These are phyloP conservation scores for Cecidostiba fungosa DNA, from an alignment of 2,888 invertebrate species.

Conservation along the genomic window DNA sequence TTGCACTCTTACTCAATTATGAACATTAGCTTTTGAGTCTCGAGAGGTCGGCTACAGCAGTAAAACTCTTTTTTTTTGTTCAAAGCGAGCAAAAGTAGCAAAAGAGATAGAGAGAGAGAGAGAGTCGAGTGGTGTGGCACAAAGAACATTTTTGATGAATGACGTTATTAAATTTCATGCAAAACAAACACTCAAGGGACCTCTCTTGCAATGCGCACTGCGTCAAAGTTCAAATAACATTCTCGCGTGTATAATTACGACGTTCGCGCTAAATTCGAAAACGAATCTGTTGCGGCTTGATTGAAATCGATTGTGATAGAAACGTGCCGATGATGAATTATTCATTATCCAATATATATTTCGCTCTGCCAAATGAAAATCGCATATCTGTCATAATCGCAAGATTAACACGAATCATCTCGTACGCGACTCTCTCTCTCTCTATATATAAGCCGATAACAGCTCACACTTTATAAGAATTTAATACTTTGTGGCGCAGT, in stretches of 20 bases:
- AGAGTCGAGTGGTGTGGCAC: neutral
- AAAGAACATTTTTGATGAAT: slow-evolving; percentile 25
- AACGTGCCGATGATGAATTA: neutral
- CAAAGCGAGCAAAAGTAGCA: neutral
- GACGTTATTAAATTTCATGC: slow-evolving; percentile 9
- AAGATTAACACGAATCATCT: neutral
- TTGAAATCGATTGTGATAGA: neutral
- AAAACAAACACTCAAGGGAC: neutral
- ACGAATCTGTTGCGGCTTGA: neutral
- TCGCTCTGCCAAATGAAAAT: neutral
- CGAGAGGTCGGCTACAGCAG: neutral
- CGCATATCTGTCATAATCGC: neutral
- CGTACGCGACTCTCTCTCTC: too few species aligned
- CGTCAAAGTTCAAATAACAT: neutral
- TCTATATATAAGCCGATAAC: too few species aligned
- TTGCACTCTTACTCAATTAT: slow-evolving; percentile 32
- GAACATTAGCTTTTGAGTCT: slow-evolving; percentile 35
- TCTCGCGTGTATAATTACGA: neutral
- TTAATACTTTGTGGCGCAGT: neutral
- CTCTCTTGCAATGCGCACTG: neutral
- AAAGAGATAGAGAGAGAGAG: neutral
- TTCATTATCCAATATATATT: neutral
- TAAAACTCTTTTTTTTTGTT: neutral
- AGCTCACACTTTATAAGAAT: neutral
- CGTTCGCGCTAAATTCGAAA: neutral